Evolutionary conservation across 1,140 invertebrate species (phyloP).

Genomic region (Camponotus vicinus): DNA sequence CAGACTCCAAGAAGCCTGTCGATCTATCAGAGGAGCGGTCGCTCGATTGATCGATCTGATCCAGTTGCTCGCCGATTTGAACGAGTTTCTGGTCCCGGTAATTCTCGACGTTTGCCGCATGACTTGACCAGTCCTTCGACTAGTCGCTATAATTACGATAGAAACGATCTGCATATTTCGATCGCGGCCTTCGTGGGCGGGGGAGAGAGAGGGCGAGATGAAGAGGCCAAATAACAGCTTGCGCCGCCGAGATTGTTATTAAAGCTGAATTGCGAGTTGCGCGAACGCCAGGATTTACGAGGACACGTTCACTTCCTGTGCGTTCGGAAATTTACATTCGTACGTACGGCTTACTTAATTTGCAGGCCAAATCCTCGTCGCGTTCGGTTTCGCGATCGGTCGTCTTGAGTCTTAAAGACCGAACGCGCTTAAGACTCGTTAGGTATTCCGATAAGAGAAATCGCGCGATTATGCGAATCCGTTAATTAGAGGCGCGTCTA

Average conservation of each 20-base stretch:
- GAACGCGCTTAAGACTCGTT: constrained; percentile 34
- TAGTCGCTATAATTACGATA: constrained; percentile 19
- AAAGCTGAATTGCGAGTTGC: constrained; percentile 82
- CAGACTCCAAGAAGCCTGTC: background rate
- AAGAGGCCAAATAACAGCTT: constrained; percentile 82
- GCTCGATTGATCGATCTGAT: constrained; percentile 25
- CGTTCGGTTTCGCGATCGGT: constrained; percentile 14
- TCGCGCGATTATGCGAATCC: constrained; percentile 54
- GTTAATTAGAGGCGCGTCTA: constrained; percentile 48
- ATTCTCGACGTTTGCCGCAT: constrained; percentile 25
- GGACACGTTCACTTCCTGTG: constrained; percentile 64
- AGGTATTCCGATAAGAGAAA: constrained; percentile 59
- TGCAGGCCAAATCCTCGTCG: no score
- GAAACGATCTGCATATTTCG: constrained; percentile 39
- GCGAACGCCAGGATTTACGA: constrained; percentile 82
- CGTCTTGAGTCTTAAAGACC: background rate
- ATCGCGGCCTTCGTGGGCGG: constrained; percentile 62
- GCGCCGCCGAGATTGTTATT: constrained; percentile 80
- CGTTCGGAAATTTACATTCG: constrained; percentile 67
- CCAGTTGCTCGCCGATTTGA: constrained; percentile 4
- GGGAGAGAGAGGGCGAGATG: background rate
- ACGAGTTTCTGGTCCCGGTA: constrained; percentile 5
- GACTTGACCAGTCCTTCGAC: constrained; percentile 45
- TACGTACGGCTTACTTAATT: no score
- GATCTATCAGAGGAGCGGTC: constrained; percentile 13